Percentiles rank a stretch among this genome's conserved stretches.
These are phyloP conservation scores for Leontopithecus rosalia DNA, from an alignment of 2,797 vertebrate species.

Conservation along the genomic window DNA sequence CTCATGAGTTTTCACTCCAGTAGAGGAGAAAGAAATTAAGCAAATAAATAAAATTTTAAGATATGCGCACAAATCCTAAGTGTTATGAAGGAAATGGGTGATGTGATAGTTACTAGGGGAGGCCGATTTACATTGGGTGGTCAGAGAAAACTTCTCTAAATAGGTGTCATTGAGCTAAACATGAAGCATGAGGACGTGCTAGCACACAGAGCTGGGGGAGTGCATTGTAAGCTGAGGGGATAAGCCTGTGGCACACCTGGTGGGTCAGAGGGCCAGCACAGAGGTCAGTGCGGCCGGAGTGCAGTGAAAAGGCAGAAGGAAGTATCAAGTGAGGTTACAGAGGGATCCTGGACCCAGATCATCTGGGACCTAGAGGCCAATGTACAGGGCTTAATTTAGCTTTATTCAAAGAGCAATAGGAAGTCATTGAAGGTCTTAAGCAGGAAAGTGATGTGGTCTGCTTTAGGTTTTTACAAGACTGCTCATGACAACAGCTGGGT, in stretches of 20 bases:
- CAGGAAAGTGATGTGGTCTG: not conserved
- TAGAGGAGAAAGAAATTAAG: not conserved
- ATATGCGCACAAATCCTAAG: not conserved
- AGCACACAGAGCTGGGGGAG: not conserved
- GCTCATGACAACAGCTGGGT: not conserved
- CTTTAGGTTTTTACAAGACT: not conserved
- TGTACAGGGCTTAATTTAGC: not conserved
- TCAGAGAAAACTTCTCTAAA: not conserved
- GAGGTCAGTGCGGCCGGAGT: not conserved
- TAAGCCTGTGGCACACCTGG: not conserved
- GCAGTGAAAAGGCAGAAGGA: not conserved
- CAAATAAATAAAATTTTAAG: not conserved
- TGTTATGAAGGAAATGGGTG: not conserved
- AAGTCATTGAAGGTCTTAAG: not conserved
- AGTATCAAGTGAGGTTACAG: not conserved
- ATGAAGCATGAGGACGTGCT: not conserved
- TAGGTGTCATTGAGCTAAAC: not conserved
- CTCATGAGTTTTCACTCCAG: not conserved
- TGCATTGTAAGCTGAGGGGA: not conserved
- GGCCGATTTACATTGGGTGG: not conserved
- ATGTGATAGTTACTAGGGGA: not conserved
- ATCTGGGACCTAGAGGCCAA: not conserved
- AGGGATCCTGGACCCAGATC: not conserved
- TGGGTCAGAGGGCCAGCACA: not conserved
- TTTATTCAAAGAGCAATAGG: not conserved